Evolutionary conservation across 2,113 vertebrate species (phyloP), one percentile per base, ranked within the genome.

Genomic region (Campylomormyrus numenius): DNA sequence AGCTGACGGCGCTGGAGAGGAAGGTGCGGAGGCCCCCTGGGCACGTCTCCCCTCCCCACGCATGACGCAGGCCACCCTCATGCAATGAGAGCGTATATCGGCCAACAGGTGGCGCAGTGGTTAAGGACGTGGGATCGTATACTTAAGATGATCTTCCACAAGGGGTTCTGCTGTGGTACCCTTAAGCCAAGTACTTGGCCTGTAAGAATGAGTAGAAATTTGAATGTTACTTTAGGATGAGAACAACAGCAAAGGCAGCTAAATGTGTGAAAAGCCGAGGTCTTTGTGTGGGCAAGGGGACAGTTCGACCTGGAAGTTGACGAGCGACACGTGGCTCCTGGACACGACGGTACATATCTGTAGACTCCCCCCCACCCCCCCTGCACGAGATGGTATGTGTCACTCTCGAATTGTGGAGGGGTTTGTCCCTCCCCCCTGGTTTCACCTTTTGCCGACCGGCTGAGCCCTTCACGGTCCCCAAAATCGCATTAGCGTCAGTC

Each of bases 1-100:
- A 99, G 92, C 91, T 98, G 92, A 95, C 94, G 53, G 94, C 90
- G 90, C 95, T 98, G 88, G 98, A 98, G 93, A 97, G 92, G 93
- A 98, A 97, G 97, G 98, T 99, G 93, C 93, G 94, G 21, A 17
- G 4, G 5, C 3, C 74, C 19, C 7, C 42, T n/a, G 8, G 77
- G 19, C 45, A 27, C 1, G 17, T 0, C 74, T 19, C 17, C 35
- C 74, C 74, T 5, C 62, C 62, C 62, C n/a, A 31, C 1, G n/a
- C 74, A 42, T 80, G 35, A 80, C 15, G 74, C 74, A 6, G 35
- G 5, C 31, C 10, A 1, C 15, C 9, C 4, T 17, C 31, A 35
- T 74, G 31, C 15, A 35, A 17, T 4, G 70, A 35, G 10, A 24
- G 66, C 5, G 5, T 27, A 5, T 3, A 74, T 35, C 1, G 27